Conservation (phyloP, 2,797 vertebrate genomes). For the Chaunax sp. region DNA sequence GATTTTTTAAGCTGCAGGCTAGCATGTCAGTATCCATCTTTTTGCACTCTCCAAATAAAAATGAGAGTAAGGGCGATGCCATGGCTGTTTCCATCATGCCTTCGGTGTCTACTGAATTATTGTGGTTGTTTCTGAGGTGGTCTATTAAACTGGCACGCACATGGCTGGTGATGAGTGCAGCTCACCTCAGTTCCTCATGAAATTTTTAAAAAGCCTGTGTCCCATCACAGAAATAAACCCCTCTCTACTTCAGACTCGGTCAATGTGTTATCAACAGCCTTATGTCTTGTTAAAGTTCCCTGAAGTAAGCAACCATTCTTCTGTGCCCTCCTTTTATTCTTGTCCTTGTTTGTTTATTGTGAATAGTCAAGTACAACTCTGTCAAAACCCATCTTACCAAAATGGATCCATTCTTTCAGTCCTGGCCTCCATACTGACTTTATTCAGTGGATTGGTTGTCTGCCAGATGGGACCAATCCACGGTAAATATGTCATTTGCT, state of each 20-base stretch:
- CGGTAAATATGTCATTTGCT: background rate
- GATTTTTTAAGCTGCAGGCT: constrained; percentile 24
- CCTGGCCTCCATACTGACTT: background rate
- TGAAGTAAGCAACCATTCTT: constrained; percentile 2
- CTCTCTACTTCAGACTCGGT: background rate
- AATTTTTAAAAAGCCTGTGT: constrained; percentile 10
- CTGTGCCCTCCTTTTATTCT: background rate
- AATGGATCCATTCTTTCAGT: background rate
- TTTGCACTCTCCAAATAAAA: constrained; percentile 23
- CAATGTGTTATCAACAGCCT: too few relatives aligned
- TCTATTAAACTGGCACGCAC: constrained; percentile 29
- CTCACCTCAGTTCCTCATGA: constrained; percentile 19
- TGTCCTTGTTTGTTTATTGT: background rate
- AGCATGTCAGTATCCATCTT: constrained; percentile 40
- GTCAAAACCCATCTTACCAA: background rate
- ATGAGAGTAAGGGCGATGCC: constrained; percentile 5
- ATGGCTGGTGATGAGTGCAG: constrained; percentile 15
- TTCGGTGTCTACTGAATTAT: constrained; percentile 28
- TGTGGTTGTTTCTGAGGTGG: constrained; percentile 25
- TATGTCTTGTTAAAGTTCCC: too few relatives aligned
- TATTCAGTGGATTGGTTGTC: background rate
- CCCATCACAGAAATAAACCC: constrained; percentile 13
- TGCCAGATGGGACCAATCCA: background rate
- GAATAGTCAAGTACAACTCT: background rate
- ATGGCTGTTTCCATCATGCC: constrained; percentile 21